These are phyloP conservation scores for Typhlichthys subterraneus DNA, from an alignment of 2,797 vertebrate genomes.

Conservation along the genomic window DNA sequence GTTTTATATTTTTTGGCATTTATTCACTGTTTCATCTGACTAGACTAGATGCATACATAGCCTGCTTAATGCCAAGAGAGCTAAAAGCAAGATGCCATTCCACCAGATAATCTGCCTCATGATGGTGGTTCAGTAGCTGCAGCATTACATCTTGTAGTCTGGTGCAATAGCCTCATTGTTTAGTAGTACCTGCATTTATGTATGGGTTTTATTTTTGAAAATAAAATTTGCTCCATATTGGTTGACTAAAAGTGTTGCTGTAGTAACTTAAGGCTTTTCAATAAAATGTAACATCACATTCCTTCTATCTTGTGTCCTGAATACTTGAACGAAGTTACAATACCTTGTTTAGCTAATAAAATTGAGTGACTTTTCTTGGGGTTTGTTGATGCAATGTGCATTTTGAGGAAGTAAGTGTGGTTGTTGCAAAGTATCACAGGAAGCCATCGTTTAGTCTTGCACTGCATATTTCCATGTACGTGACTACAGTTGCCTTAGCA, in stretches of 20 bases:
- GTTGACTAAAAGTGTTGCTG: constrained; percentile 35
- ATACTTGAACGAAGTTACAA: constrained; percentile 1
- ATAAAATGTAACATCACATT: constrained; percentile 63
- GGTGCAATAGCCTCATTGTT: constrained; percentile 6
- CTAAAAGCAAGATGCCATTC: background rate
- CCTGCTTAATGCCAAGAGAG: no score
- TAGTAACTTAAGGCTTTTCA: constrained; percentile 55
- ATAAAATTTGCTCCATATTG: constrained; percentile 18
- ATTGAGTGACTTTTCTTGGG: no score
- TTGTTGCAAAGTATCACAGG: constrained; percentile 49
- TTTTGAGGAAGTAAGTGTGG: constrained; percentile 38
- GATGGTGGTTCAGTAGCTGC: constrained; percentile 8
- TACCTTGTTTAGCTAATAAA: background rate
- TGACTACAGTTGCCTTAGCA: constrained; percentile 11
- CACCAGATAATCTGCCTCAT: background rate
- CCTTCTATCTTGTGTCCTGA: background rate
- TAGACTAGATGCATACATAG: background rate
- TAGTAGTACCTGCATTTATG: no score
- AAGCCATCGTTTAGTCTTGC: constrained; percentile 45
- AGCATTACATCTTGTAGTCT: constrained; percentile 28
- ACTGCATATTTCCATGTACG: constrained; percentile 33
- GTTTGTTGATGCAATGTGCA: background rate
- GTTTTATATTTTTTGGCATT: constrained; percentile 36
- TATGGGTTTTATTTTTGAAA: no score
- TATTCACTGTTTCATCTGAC: constrained; percentile 33